Conservation (phyloP, 2,888 invertebrate species). For the Polyploca ridens region DNA sequence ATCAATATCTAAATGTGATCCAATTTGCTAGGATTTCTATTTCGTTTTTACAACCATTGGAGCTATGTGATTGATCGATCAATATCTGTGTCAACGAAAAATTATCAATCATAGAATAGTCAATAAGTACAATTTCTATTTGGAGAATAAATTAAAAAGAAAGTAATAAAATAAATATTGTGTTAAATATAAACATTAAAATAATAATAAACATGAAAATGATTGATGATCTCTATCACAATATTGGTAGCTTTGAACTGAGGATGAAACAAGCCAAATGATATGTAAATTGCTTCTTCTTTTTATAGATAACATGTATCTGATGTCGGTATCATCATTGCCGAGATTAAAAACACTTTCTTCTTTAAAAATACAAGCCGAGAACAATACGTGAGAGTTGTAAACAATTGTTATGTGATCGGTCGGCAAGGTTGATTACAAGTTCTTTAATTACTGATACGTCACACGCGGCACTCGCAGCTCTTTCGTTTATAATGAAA, state of each 20-base stretch:
- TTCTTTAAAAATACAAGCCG: not conserved
- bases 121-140: not conserved
- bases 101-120: not conserved
- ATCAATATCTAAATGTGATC: not conserved
- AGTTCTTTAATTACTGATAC: conserved; percentile 50
- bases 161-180: conserved; percentile 14
- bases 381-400: conserved; percentile 36
- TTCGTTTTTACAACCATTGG: too few relatives aligned
- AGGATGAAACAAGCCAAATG: too few relatives aligned
- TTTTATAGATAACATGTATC: too few relatives aligned
- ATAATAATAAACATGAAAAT: not conserved
- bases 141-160: not conserved
- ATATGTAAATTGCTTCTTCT: not conserved
- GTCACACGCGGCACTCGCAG: conserved; percentile 34
- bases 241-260: too few relatives aligned
- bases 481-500: conserved; percentile 27
- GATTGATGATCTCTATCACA: not conserved
- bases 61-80: not conserved
- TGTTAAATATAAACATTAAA: not conserved
- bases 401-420: conserved; percentile 30
- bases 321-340: too few relatives aligned
- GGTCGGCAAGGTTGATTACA: conserved; percentile 37
- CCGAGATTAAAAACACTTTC: conserved; percentile 4
- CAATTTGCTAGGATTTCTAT: too few relatives aligned
- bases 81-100: not conserved